Evolutionary conservation across 1,140 invertebrate genomes (phyloP), one percentile per base, ranked within the genome.

Genomic region (Ooceraea biroi): DNA sequence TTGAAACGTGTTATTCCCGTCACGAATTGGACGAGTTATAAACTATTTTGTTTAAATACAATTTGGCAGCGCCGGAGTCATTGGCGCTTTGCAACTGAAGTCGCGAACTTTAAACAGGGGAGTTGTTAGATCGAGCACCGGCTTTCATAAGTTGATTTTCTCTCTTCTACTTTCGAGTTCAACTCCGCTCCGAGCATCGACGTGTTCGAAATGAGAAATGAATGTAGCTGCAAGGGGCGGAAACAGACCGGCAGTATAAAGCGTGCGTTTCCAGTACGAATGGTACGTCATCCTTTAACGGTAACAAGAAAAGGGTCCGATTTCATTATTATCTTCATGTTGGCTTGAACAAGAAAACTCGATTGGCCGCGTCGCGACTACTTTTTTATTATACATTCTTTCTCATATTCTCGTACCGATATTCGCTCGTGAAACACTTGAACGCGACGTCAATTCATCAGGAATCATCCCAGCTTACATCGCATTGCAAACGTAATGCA

Each of bases 191-290:
- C 80, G 52, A 76, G 87, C 71, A 85, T 87, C 76, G 88, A 91
- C 90, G 90, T 90, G 90, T 90, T 89, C 85, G 89, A 91, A 90
- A 91, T 90, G 85, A 84, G 60, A 87, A 86, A 91, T 90, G 88
- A 91, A 90, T 88, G 89, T 89, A 85, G 85, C 86, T 87, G 83
- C 76, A 46, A 80, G 76, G 76, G 65, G 48, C 76, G 65, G 76
- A 80, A 71, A 68, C 71, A 85, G 85, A 83, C 65, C 48, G 82
- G 55, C 63, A 36, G 50, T 69, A 80, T 80, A 78, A 77, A 74
- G 58, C 82, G 19, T 65, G 72, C 76, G 25, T 80, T 80, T 80
- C 65, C 65, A 80, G 25, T 50, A 44, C 36, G 76, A 80, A 71
- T 57, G n/a, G 65, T 80, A 80, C 76, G 65, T 71, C 76, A 80